Conservation (phyloP, 2,888 invertebrate genomes). For the Tenthredo distinguenda region DNA sequence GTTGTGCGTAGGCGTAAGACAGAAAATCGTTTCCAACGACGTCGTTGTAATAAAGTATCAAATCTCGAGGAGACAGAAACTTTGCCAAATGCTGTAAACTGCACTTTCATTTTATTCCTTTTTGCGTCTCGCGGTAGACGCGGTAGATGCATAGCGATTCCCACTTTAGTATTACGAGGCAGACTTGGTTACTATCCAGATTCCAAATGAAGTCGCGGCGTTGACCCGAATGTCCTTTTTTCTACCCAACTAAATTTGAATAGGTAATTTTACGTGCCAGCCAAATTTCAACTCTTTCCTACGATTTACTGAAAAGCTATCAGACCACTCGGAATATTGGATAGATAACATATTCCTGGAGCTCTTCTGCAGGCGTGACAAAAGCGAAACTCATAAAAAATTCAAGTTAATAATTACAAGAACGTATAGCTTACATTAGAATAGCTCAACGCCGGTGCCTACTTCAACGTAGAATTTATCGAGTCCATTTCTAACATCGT, state of each 20-base stretch:
- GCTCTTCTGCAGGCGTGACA: not conserved
- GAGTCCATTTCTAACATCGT: constrained; percentile 27
- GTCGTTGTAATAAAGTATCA: constrained; percentile 18
- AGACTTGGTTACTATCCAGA: constrained; percentile 39
- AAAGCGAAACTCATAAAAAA: constrained; percentile 15
- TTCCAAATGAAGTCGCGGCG: constrained; percentile 40
- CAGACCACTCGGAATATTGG: not conserved
- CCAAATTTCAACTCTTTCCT: not conserved
- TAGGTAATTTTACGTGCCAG: not conserved
- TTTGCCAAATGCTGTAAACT: constrained; percentile 10
- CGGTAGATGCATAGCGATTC: constrained; percentile 26
- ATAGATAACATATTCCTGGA: not conserved
- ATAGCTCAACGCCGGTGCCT: not conserved
- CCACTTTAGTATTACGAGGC: constrained; percentile 11
- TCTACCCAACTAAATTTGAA: constrained; percentile 19
- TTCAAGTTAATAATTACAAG: constrained; percentile 12
- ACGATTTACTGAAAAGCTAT: not conserved
- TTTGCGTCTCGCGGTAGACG: constrained; percentile 35
- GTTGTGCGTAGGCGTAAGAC: not conserved
- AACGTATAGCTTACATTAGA: not conserved
- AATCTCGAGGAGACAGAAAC: not conserved
- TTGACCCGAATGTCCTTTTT: constrained; percentile 23
- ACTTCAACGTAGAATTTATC: not conserved
- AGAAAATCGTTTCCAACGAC: not conserved
- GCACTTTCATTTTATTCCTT: constrained; percentile 12